Evolutionary conservation across 1,140 invertebrate species (phyloP).

Genomic region (Lethrus apterus): DNA sequence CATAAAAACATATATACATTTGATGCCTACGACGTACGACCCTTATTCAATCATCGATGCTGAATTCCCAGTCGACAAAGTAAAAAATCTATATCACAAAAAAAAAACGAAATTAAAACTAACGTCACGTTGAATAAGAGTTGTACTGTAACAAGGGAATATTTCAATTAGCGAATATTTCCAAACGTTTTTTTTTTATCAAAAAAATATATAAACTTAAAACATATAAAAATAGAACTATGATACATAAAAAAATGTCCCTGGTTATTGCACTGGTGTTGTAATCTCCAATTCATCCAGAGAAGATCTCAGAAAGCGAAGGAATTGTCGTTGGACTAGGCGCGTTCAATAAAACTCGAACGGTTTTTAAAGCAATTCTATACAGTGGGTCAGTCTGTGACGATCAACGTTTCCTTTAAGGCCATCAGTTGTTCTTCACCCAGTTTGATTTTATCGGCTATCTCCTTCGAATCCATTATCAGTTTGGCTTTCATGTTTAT

Average conservation of each 20-base stretch:
- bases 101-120: background rate
- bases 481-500: constrained; percentile 89
- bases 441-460: constrained; percentile 80
- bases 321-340: constrained; percentile 36
- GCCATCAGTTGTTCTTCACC: constrained; percentile 77
- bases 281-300: constrained; percentile 9
- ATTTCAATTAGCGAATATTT: constrained; percentile 7
- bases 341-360: constrained; percentile 35
- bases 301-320: constrained; percentile 22
- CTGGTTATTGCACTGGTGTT: constrained; percentile 12
- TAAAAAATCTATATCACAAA: constrained; percentile 10
- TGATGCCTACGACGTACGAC: constrained; percentile 9
- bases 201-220: constrained; percentile 6
- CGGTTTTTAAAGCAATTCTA: constrained; percentile 19
- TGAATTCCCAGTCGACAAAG: constrained; percentile 1
- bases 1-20: too few relatives aligned
- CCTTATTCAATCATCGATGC: background rate
- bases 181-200: constrained; percentile 1
- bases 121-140: constrained; percentile 1
- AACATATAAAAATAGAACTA: constrained; percentile 13
- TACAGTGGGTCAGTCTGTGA: constrained; percentile 29
- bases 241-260: constrained; percentile 8
- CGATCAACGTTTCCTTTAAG: constrained; percentile 58
- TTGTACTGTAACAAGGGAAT: constrained; percentile 4
- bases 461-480: constrained; percentile 75